Conservation (phyloP, 2,888 invertebrate genomes). For the Hoplodrina ambigua region DNA sequence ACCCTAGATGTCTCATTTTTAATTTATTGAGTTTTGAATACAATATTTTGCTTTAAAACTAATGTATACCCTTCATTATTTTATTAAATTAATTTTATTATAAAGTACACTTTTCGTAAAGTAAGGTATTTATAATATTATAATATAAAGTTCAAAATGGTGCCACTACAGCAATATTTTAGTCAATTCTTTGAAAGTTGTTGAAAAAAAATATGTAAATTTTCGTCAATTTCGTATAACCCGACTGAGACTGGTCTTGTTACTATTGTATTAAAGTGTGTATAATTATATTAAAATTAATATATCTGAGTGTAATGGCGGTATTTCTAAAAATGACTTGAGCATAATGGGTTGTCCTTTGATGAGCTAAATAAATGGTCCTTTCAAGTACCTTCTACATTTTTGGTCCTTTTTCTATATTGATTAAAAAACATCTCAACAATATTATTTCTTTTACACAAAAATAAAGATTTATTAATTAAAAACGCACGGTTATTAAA, state of each 20-base stretch:
- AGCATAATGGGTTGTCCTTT: slow-evolving; percentile 12
- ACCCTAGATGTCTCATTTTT: too few relatives aligned
- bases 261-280: slow-evolving; percentile 67
- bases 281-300: slow-evolving; percentile 55
- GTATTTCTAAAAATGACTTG: slow-evolving; percentile 25
- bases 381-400: too few relatives aligned
- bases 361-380: slow-evolving; percentile 21
- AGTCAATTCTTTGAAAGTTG: slow-evolving; percentile 65
- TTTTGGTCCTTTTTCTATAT: too few relatives aligned
- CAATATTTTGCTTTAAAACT: background rate
- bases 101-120: too few relatives aligned
- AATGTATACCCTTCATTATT: too few relatives aligned
- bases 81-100: background rate
- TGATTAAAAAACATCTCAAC: background rate
- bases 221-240: slow-evolving; percentile 79
- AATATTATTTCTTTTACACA: too few relatives aligned
- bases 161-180: slow-evolving; percentile 25
- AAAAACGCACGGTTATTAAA: background rate
- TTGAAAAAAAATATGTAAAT: slow-evolving; percentile 65
- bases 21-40: too few relatives aligned
- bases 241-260: slow-evolving; percentile 83
- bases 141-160: background rate
- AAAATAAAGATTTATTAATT: too few relatives aligned
- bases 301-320: slow-evolving; percentile 43
- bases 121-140: too few relatives aligned